Evolutionary conservation across 1,140 invertebrate genomes (phyloP).

Genomic region (Pararge aegeria): DNA sequence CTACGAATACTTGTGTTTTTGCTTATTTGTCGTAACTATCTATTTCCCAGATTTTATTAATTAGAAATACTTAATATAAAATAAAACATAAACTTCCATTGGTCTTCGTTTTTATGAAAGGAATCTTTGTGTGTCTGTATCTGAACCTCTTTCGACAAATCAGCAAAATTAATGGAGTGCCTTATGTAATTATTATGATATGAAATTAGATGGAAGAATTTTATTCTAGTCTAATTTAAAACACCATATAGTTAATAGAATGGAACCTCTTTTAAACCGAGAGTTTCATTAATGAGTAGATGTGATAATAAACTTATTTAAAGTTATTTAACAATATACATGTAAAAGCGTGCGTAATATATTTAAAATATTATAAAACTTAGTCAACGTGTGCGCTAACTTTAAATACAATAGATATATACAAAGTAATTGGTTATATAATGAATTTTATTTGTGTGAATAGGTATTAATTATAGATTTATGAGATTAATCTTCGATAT

Average conservation of each 20-base stretch:
- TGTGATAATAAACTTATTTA: slow-evolving; percentile 69
- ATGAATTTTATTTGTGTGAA: slow-evolving; percentile 40
- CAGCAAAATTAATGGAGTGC: slow-evolving; percentile 77
- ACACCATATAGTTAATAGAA: slow-evolving; percentile 76
- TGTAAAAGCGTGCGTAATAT: slow-evolving; percentile 50
- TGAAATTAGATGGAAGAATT: slow-evolving; percentile 75
- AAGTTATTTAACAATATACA: slow-evolving; percentile 59
- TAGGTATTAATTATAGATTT: slow-evolving; percentile 31
- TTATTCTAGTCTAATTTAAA: slow-evolving; percentile 78
- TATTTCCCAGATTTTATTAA: neutral
- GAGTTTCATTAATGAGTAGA: slow-evolving; percentile 67
- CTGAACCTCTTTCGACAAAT: slow-evolving; percentile 69
- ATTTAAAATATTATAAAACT: slow-evolving; percentile 42
- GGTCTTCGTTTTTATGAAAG: slow-evolving; percentile 66
- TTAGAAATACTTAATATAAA: neutral
- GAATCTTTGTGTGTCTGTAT: slow-evolving; percentile 56
- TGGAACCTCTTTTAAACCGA: slow-evolving; percentile 66
- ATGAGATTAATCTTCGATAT: slow-evolving; percentile 29
- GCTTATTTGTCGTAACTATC: neutral
- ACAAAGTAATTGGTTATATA: slow-evolving; percentile 43
- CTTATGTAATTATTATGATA: slow-evolving; percentile 78
- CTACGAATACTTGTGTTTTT: neutral
- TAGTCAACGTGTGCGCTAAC: slow-evolving; percentile 52
- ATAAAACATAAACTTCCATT: slow-evolving; percentile 54
- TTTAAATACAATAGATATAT: slow-evolving; percentile 37